Percentiles rank a stretch among this genome's conserved stretches.
These are phyloP conservation scores for Flabesymbios commensalis DNA, from an alignment of 2,888 invertebrate species.

Conservation along the genomic window DNA sequence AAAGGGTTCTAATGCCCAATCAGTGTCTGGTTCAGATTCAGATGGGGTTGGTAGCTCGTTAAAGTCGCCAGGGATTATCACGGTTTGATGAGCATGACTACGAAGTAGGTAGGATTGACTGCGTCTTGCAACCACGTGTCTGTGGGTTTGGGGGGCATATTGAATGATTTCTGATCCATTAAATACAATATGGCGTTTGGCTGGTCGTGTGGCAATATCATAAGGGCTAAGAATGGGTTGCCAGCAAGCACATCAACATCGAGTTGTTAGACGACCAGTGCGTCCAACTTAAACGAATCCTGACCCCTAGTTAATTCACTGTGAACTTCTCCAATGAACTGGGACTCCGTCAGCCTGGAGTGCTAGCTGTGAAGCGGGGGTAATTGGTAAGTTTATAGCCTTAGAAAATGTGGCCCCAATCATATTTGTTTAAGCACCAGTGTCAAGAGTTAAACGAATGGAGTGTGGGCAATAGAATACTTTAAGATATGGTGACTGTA, in stretches of 20 bases:
- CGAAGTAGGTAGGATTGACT: constrained; percentile 2
- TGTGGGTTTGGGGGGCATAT: neutral
- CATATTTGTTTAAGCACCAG: constrained; percentile 1
- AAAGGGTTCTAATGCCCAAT: too few relatives aligned
- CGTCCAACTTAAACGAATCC: neutral
- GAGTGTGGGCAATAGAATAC: too few relatives aligned
- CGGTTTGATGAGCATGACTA: neutral
- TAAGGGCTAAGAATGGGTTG: neutral
- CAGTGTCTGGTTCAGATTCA: too few relatives aligned
- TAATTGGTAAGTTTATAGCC: neutral
- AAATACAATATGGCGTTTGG: constrained; percentile 3
- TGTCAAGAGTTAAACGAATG: neutral
- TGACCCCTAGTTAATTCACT: neutral
- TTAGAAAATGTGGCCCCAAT: neutral
- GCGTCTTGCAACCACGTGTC: neutral
- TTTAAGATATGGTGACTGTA: neutral
- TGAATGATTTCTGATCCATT: constrained; percentile 1
- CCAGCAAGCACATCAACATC: constrained; percentile 4
- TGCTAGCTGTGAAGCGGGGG: neutral
- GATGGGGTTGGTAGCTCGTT: too few relatives aligned
- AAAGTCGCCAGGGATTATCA: constrained; percentile 4
- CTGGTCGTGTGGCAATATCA: constrained; percentile 1
- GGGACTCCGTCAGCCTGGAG: neutral
- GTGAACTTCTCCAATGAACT: neutral
- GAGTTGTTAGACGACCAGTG: neutral